A percentile compares a stretch with the other conserved stretches of the same genome.
Evolutionary conservation across 2,888 invertebrate species (phyloP).

Genomic region (Helleia helle): DNA sequence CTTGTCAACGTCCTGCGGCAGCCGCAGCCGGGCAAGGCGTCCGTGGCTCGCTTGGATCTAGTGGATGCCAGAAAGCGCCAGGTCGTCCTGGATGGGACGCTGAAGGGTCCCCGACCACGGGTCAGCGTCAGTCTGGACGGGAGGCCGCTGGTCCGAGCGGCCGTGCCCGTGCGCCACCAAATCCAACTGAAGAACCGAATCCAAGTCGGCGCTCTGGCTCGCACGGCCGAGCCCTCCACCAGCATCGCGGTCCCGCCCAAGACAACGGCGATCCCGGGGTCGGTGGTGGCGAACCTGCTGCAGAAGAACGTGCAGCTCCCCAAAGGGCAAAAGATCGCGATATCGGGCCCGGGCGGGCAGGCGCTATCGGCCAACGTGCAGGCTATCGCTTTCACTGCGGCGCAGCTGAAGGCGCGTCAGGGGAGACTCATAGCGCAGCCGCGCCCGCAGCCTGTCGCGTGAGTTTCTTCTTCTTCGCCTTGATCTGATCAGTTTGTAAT

Average conservation of each 20-base stretch:
- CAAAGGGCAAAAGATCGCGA: constrained; percentile 45
- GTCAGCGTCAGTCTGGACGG: constrained; percentile 44
- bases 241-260: constrained; percentile 34
- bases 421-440: constrained; percentile 40
- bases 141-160: constrained; percentile 39
- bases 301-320: constrained; percentile 44
- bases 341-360: constrained; percentile 36
- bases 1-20: constrained; percentile 56
- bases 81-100: constrained; percentile 29
- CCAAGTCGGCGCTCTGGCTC: constrained; percentile 28
- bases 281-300: constrained; percentile 42
- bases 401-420: constrained; percentile 46
- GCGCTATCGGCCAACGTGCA: constrained; percentile 44
- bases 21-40: constrained; percentile 42
- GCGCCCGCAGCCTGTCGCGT: constrained; percentile 34
- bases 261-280: constrained; percentile 37
- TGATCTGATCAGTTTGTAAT: too few relatives aligned
- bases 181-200: constrained; percentile 44
- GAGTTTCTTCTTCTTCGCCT: too few relatives aligned
- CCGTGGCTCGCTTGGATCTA: constrained; percentile 36
- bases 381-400: constrained; percentile 46
- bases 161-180: constrained; percentile 37
- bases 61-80: constrained; percentile 41
- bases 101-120: constrained; percentile 34
- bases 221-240: constrained; percentile 29